A percentile compares a stretch with the other conserved stretches of the same genome.
These are phyloP conservation scores for Pachymerium ferrugineum DNA, from an alignment of 2,888 invertebrate genomes.

Conservation along the genomic window DNA sequence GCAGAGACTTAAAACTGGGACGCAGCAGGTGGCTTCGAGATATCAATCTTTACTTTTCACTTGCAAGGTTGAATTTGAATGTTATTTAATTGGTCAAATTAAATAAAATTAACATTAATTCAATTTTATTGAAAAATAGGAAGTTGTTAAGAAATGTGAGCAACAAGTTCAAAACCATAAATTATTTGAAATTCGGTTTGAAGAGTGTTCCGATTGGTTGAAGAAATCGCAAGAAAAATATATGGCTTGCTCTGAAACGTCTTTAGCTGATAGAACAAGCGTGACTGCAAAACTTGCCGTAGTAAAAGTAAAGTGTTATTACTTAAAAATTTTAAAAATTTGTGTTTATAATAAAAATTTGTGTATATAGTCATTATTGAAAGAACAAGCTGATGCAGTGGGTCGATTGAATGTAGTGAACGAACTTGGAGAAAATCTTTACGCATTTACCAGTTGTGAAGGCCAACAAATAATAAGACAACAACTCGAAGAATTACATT, in stretches of 20 bases:
- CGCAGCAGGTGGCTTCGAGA: conserved; percentile 81
- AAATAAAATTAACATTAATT: too few species aligned
- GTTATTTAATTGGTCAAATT: not conserved
- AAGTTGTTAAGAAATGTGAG: conserved; percentile 85
- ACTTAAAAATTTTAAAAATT: too few species aligned
- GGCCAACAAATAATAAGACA: conserved; percentile 78
- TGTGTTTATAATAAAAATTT: too few species aligned
- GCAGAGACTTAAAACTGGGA: conserved; percentile 75
- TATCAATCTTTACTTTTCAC: conserved; percentile 85
- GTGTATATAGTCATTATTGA: conserved; percentile 45
- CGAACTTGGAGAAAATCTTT: conserved; percentile 81
- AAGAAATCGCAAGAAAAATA: conserved; percentile 60
- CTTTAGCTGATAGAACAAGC: conserved; percentile 2
- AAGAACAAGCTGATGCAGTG: conserved; percentile 68
- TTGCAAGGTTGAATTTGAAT: conserved; percentile 56
- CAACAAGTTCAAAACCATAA: conserved; percentile 77
- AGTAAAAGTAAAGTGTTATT: conserved; percentile 11
- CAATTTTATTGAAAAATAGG: conserved; percentile 47
- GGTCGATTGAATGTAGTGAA: conserved; percentile 73
- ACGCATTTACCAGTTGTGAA: conserved; percentile 76
- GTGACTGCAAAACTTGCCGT: not conserved
- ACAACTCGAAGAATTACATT: conserved; percentile 76
- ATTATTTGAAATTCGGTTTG: conserved; percentile 72
- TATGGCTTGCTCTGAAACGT: not conserved
- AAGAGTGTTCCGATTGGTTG: conserved; percentile 75